A percentile compares a stretch with the other conserved stretches of the same genome.
Conservation (phyloP, 2,113 vertebrate species). For the Upupa epops region DNA sequence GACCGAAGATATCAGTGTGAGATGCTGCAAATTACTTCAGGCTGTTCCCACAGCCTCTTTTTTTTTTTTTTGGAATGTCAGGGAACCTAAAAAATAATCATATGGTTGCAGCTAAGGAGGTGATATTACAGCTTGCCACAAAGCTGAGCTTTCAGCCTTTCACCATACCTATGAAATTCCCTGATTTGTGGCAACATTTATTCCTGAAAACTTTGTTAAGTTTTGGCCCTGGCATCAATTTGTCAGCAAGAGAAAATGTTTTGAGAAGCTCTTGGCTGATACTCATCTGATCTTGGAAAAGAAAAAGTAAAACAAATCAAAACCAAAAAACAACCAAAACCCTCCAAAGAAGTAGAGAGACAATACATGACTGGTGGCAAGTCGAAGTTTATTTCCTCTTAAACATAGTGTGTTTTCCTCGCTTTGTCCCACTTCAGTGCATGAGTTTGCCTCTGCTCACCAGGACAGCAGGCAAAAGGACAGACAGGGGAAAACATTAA, state of each 20-base stretch:
- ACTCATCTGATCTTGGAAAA: too few species aligned
- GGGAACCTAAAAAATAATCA: background rate
- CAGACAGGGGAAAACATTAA: background rate
- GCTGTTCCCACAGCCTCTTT: background rate
- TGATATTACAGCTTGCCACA: background rate
- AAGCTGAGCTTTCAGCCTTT: background rate
- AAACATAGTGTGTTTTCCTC: background rate
- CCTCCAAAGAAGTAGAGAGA: background rate
- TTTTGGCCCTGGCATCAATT: constrained; percentile 4
- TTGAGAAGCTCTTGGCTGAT: too few species aligned
- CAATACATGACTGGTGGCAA: background rate
- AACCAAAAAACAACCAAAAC: background rate
- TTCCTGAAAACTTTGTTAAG: background rate
- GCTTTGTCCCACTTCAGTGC: background rate
- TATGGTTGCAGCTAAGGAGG: background rate
- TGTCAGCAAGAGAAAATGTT: background rate
- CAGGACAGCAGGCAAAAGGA: background rate
- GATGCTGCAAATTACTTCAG: background rate
- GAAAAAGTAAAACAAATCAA: background rate
- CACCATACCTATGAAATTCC: background rate
- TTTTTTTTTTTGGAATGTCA: background rate
- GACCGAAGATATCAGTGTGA: background rate
- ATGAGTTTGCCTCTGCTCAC: background rate
- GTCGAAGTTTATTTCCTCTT: background rate
- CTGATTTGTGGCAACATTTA: background rate